A percentile compares a stretch with the other conserved stretches of the same genome.
These are phyloP conservation scores for Danaus melanippus DNA, from an alignment of 1,140 invertebrate genomes.

Conservation along the genomic window DNA sequence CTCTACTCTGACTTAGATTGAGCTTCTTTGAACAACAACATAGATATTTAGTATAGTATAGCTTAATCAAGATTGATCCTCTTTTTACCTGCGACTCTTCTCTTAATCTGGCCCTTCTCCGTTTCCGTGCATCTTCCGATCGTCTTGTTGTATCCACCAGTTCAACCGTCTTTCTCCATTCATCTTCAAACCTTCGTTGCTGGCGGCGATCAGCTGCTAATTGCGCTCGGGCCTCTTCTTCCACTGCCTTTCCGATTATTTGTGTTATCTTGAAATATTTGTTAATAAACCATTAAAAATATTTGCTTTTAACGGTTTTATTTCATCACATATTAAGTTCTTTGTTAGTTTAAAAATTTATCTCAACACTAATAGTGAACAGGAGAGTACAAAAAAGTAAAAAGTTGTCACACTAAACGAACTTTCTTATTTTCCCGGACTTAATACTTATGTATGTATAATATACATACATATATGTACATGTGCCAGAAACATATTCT, in stretches of 20 bases:
- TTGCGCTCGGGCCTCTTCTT: slow-evolving; percentile 33
- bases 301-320: not conserved
- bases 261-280: slow-evolving; percentile 31
- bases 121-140: slow-evolving; percentile 32
- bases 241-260: slow-evolving; percentile 40
- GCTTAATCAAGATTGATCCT: too few relatives aligned
- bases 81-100: slow-evolving; percentile 39
- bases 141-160: slow-evolving; percentile 26
- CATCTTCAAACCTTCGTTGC: slow-evolving; percentile 24
- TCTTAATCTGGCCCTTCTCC: slow-evolving; percentile 29
- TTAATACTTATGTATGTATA: too few relatives aligned
- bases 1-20: too few relatives aligned
- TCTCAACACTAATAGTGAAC: too few relatives aligned
- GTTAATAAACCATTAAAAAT: not conserved
- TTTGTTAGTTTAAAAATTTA: not conserved
- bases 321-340: not conserved
- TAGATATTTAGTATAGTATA: not conserved
- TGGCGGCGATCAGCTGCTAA: slow-evolving; percentile 39
- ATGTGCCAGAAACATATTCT: too few relatives aligned
- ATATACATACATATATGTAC: too few relatives aligned
- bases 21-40: too few relatives aligned
- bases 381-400: too few relatives aligned
- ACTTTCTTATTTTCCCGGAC: too few relatives aligned
- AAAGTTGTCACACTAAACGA: too few relatives aligned
- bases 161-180: slow-evolving; percentile 28